Evolutionary conservation across 2,113 vertebrate genomes (phyloP).

Genomic region (Parotia lawesii): DNA sequence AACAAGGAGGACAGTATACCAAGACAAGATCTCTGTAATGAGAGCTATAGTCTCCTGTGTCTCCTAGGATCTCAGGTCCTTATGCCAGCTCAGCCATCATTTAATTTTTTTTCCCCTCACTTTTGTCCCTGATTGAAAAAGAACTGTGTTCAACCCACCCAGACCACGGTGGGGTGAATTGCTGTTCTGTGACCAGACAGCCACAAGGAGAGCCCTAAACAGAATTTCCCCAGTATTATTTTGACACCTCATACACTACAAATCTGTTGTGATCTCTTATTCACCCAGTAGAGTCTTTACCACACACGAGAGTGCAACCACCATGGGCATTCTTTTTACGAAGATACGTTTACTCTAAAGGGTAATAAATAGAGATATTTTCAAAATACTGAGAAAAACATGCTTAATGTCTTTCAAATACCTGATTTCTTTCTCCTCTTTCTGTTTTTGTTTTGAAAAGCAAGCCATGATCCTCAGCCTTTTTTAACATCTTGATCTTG

Average conservation of each 20-base stretch:
- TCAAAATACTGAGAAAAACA: neutral
- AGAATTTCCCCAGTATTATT: neutral
- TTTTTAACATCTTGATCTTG: neutral
- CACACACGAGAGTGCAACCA: neutral
- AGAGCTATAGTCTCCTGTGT: neutral
- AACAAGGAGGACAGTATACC: neutral
- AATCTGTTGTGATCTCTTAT: neutral
- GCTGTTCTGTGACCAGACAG: neutral
- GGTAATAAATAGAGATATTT: neutral
- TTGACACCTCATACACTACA: neutral
- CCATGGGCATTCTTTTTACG: neutral
- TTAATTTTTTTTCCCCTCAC: no score
- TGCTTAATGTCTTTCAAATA: neutral
- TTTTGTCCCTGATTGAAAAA: neutral
- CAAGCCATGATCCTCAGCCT: neutral
- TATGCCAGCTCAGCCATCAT: neutral
- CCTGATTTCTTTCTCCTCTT: neutral
- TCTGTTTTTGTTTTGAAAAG: neutral
- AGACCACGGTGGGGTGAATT: neutral
- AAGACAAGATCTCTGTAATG: neutral
- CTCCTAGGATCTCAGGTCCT: neutral
- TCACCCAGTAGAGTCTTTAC: neutral
- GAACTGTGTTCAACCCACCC: fast-evolving
- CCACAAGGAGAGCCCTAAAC: neutral
- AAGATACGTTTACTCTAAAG: neutral